phyloP scores from a whole-genome alignment of 2,797 vertebrate genomes.

The Callimico goeldii region DNA sequence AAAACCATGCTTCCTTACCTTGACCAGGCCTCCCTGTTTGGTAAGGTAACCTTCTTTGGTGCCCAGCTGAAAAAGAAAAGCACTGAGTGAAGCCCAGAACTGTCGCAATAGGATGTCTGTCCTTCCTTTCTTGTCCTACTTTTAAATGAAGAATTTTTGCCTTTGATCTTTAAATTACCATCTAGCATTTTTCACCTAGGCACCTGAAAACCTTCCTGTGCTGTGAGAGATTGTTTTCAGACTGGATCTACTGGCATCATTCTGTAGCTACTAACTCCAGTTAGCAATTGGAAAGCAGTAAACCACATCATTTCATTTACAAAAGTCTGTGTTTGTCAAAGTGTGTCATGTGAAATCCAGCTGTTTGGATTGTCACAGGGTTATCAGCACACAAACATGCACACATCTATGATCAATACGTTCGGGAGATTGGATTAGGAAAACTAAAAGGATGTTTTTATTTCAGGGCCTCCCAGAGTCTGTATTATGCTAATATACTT shows the following conservation, averaged over 20 bases:
- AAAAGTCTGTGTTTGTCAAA: background rate
- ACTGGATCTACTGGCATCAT: accelerated
- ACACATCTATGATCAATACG: background rate
- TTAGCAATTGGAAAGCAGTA: background rate
- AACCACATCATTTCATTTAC: background rate
- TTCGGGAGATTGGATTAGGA: background rate
- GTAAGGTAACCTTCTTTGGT: slow-evolving; percentile 97
- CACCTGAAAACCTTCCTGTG: background rate
- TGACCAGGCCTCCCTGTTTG: slow-evolving; percentile 95
- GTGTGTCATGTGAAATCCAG: background rate
- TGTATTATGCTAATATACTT: background rate
- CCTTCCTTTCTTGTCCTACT: background rate
- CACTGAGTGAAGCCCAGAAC: background rate
- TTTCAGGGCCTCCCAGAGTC: background rate
- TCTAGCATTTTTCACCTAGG: background rate
- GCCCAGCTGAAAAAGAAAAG: slow-evolving; percentile 89
- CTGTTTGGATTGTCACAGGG: background rate
- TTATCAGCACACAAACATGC: background rate
- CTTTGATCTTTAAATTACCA: background rate
- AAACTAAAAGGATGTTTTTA: background rate
- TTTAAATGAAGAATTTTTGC: background rate
- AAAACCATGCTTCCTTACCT: slow-evolving; percentile 86
- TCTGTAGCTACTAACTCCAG: background rate
- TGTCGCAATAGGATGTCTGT: background rate
- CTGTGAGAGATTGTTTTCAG: background rate